Evolutionary conservation across 2,113 vertebrate species (phyloP).

Genomic region (Nibea coibor): DNA sequence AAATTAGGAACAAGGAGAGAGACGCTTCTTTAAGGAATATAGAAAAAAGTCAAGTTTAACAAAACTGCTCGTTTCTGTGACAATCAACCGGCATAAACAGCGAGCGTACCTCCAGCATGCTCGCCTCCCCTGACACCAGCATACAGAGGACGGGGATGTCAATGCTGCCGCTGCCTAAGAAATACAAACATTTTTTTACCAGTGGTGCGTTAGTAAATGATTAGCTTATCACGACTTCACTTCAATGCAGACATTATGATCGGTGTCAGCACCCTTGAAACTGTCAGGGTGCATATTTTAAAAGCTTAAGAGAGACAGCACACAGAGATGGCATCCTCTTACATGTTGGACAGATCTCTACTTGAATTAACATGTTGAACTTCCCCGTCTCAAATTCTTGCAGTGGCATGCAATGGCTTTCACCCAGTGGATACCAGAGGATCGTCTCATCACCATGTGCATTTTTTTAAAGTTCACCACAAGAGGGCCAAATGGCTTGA

Average conservation of each 20-base stretch:
- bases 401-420: conserved; percentile 32
- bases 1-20: background rate
- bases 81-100: background rate
- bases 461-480: background rate
- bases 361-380: conserved; percentile 48
- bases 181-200: background rate
- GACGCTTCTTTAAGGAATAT: background rate
- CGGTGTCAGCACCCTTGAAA: background rate
- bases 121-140: conserved; percentile 86
- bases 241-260: background rate
- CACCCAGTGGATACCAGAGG: conserved; percentile 16
- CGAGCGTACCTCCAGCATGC: conserved; percentile 85
- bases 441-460: background rate
- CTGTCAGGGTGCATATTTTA: background rate
- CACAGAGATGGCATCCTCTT: background rate
- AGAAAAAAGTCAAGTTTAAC: background rate
- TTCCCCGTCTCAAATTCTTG: conserved; percentile 12
- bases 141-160: conserved; percentile 93
- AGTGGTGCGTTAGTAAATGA: background rate
- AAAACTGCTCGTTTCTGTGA: background rate
- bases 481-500: background rate
- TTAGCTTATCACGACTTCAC: background rate
- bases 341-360: conserved; percentile 3
- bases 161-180: conserved; percentile 87
- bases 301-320: background rate